Evolutionary conservation across 1,140 invertebrate species (phyloP).

Genomic region (Drosophila lacteicornis): DNA sequence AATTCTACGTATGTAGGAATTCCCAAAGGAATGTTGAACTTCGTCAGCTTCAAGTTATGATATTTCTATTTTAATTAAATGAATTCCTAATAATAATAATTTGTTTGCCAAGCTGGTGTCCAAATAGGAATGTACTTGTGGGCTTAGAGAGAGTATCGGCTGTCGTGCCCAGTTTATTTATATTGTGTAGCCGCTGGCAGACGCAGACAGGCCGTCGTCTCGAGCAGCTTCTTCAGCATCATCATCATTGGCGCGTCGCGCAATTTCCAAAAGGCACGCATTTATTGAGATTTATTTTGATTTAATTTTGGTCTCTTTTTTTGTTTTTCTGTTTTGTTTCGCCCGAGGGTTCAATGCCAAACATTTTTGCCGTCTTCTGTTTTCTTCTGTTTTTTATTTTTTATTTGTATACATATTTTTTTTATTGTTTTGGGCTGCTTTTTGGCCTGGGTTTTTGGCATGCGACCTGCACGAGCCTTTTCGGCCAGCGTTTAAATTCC

Average conservation of each 20-base stretch:
- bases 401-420: slow-evolving; percentile 11
- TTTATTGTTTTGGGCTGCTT: slow-evolving; percentile 25
- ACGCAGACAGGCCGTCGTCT: slow-evolving; percentile 76
- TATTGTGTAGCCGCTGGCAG: slow-evolving; percentile 70
- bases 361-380: slow-evolving; percentile 61
- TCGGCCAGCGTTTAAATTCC: slow-evolving; percentile 44
- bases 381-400: slow-evolving; percentile 13
- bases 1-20: no score
- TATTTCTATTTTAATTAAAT: background rate
- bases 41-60: background rate
- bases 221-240: slow-evolving; percentile 64
- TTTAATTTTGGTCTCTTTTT: slow-evolving; percentile 56
- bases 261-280: slow-evolving; percentile 67
- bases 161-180: slow-evolving; percentile 72
- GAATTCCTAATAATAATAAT: no score
- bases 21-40: no score
- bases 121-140: background rate
- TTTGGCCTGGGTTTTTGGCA: slow-evolving; percentile 58
- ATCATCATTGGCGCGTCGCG: slow-evolving; percentile 20
- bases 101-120: no score
- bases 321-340: slow-evolving; percentile 35
- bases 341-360: slow-evolving; percentile 78
- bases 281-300: slow-evolving; percentile 82
- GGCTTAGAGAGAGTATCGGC: slow-evolving; percentile 35
- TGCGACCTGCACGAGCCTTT: slow-evolving; percentile 81